Percentiles rank a stretch among this genome's conserved stretches.
phyloP scores from a whole-genome alignment of 2,888 invertebrate species.

The Lobophora halterata region DNA sequence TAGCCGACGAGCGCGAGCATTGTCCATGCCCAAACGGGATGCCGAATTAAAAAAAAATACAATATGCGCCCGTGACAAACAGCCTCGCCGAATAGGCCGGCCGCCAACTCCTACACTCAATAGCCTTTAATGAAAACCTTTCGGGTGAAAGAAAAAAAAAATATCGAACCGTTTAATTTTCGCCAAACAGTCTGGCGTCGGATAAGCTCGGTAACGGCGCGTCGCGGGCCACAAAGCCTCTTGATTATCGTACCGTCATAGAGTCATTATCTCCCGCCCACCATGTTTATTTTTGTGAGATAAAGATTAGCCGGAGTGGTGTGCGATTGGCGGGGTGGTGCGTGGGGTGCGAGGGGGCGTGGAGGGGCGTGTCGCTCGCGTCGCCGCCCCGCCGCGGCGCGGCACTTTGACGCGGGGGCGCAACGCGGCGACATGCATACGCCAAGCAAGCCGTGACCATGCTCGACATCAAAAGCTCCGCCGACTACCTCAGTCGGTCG shows the following conservation, averaged over 20 bases:
- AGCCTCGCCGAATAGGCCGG: slow-evolving; percentile 35
- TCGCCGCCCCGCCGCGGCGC: slow-evolving; percentile 33
- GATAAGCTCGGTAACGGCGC: slow-evolving; percentile 64
- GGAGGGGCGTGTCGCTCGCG: slow-evolving; percentile 49
- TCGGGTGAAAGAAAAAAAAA: slow-evolving; percentile 42
- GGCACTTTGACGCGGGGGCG: slow-evolving; percentile 30
- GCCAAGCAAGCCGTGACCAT: slow-evolving; percentile 74
- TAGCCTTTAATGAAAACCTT: slow-evolving; percentile 50
- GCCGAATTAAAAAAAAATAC: slow-evolving; percentile 54
- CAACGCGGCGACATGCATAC: slow-evolving; percentile 47
- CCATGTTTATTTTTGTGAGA: slow-evolving; percentile 79
- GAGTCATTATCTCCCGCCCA: slow-evolving; percentile 77
- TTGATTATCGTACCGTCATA: slow-evolving; percentile 69
- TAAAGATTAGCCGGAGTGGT: slow-evolving; percentile 77
- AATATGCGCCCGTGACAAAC: slow-evolving; percentile 58
- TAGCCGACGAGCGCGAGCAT: slow-evolving; percentile 32
- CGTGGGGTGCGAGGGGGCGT: slow-evolving; percentile 51
- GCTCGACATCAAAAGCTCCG: slow-evolving; percentile 95
- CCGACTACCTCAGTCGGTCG: slow-evolving; percentile 94
- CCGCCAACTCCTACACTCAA: slow-evolving; percentile 47
- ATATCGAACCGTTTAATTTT: slow-evolving; percentile 58
- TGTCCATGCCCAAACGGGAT: slow-evolving; percentile 39
- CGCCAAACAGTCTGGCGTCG: slow-evolving; percentile 64
- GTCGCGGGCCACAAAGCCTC: slow-evolving; percentile 71
- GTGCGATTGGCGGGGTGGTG: slow-evolving; percentile 68